These are phyloP conservation scores for Thecophora atra DNA, from an alignment of 2,888 invertebrate species.

Conservation along the genomic window DNA sequence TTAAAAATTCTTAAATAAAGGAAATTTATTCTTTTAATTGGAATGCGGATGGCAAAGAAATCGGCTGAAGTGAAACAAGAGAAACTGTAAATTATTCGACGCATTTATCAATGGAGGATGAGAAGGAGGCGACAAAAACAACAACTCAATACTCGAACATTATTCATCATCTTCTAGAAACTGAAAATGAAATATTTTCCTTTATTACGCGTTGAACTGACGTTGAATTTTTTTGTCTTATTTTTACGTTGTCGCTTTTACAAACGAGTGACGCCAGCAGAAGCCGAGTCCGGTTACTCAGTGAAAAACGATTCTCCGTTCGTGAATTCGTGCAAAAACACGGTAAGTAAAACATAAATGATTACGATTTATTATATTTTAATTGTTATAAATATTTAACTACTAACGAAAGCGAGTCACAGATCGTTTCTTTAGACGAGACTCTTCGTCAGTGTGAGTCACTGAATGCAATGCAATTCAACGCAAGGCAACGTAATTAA, in stretches of 20 bases:
- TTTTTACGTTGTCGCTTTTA: too few relatives aligned
- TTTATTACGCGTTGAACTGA: too few relatives aligned
- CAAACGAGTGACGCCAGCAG: too few relatives aligned
- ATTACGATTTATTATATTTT: neutral
- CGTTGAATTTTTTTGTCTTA: too few relatives aligned
- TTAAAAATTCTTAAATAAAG: too few relatives aligned
- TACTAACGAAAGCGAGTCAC: too few relatives aligned
- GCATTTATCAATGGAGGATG: neutral
- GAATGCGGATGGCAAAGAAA: neutral
- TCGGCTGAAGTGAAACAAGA: constrained; percentile 7
- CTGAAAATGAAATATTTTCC: too few relatives aligned
- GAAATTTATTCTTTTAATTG: too few relatives aligned
- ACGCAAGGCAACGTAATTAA: neutral
- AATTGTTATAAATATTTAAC: too few relatives aligned
- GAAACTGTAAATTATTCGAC: constrained; percentile 14
- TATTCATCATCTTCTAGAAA: neutral
- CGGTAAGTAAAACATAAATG: neutral
- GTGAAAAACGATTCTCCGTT: neutral
- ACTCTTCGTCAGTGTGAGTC: constrained; percentile 5
- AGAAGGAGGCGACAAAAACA: neutral
- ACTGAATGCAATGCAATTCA: neutral
- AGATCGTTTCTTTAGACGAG: neutral
- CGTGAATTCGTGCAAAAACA: neutral
- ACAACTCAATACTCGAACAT: too few relatives aligned
- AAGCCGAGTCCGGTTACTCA: too few relatives aligned